These are phyloP conservation scores for Petroica traversi DNA, from an alignment of 2,113 vertebrate genomes.

Conservation along the genomic window DNA sequence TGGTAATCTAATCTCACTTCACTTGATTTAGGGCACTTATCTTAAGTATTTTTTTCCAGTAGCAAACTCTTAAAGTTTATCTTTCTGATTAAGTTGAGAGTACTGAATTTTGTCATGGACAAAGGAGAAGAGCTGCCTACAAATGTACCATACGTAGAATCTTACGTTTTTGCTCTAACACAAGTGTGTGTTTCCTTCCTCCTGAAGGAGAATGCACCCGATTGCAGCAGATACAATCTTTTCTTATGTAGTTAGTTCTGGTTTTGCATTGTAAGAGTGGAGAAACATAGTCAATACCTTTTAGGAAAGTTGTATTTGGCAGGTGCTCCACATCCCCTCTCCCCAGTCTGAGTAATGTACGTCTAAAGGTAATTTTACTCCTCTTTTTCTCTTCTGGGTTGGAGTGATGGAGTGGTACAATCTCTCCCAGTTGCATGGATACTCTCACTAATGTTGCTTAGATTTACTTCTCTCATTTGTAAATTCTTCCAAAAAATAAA, in stretches of 20 bases:
- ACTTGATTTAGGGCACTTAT: background rate
- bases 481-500: background rate
- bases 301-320: background rate
- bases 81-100: background rate
- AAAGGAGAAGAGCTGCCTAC: background rate
- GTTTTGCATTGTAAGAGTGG: background rate
- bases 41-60: background rate
- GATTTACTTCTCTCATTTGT: background rate
- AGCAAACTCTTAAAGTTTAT: background rate
- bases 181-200: background rate
- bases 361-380: background rate
- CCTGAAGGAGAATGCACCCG: background rate
- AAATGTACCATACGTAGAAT: background rate
- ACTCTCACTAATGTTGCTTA: background rate
- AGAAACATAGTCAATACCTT: background rate
- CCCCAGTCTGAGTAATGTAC: background rate
- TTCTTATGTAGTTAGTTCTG: background rate
- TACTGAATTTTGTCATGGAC: background rate
- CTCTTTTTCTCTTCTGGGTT: background rate
- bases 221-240: background rate
- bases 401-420: background rate
- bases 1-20: background rate
- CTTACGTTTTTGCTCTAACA: background rate
- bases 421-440: background rate
- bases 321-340: fast-evolving